Evolutionary conservation across 1,140 invertebrate genomes (phyloP).

Genomic region (Tachypleus tridentatus): DNA sequence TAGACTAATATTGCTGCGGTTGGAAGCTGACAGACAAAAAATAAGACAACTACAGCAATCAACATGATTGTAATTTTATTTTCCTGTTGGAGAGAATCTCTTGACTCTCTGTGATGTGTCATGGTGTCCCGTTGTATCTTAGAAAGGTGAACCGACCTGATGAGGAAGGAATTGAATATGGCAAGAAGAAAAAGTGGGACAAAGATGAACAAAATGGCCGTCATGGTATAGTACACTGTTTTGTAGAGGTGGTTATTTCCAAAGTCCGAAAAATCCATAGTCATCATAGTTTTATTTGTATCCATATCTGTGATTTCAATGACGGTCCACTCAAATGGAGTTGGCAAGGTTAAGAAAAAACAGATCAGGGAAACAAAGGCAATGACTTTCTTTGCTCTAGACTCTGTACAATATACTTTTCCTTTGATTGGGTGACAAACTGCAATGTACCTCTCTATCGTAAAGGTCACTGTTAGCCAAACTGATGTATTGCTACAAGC

Average conservation of each 20-base stretch:
- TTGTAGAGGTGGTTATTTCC: slow-evolving; percentile 44
- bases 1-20: slow-evolving; percentile 45
- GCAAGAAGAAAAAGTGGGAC: slow-evolving; percentile 51
- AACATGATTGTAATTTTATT: slow-evolving; percentile 61
- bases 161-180: slow-evolving; percentile 57
- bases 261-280: slow-evolving; percentile 27
- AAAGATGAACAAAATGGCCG: slow-evolving; percentile 49
- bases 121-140: slow-evolving; percentile 41
- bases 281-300: slow-evolving; percentile 14
- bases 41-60: slow-evolving; percentile 58
- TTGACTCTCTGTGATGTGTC: slow-evolving; percentile 30
- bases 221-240: slow-evolving; percentile 52
- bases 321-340: slow-evolving; percentile 49
- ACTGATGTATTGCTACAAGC: slow-evolving; percentile 54
- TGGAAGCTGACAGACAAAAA: slow-evolving; percentile 58
- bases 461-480: slow-evolving; percentile 65
- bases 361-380: slow-evolving; percentile 48
- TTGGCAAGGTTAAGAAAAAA: slow-evolving; percentile 46
- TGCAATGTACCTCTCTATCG: slow-evolving; percentile 61
- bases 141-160: slow-evolving; percentile 49
- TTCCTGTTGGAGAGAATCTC: slow-evolving; percentile 41
- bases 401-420: slow-evolving; percentile 53
- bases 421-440: slow-evolving; percentile 62
- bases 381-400: slow-evolving; percentile 42
- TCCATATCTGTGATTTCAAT: slow-evolving; percentile 25